phyloP scores from a whole-genome alignment of 2,888 invertebrate genomes.

The Buathra laborator region DNA sequence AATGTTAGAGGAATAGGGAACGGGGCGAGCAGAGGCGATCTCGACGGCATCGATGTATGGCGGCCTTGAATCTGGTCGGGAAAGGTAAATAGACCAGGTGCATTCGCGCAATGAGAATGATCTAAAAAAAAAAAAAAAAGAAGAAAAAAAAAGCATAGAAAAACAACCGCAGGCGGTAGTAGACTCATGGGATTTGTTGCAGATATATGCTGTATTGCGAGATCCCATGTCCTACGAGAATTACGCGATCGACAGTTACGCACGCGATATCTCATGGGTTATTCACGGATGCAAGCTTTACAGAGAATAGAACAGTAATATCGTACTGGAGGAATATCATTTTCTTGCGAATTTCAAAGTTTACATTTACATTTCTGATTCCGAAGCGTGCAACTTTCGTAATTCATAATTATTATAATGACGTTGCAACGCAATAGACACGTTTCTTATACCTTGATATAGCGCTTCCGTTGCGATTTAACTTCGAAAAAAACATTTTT shows the following conservation, averaged over 20 bases:
- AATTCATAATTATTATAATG: too few relatives aligned
- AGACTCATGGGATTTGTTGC: conserved; percentile 39
- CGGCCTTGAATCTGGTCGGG: conserved; percentile 63
- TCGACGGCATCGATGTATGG: conserved; percentile 24
- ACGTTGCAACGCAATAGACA: too few relatives aligned
- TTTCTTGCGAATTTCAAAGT: neutral
- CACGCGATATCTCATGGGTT: conserved; percentile 15
- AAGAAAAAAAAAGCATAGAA: neutral
- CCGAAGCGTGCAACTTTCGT: too few relatives aligned
- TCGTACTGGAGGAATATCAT: neutral
- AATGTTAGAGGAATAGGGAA: conserved; percentile 32
- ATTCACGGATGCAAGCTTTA: neutral
- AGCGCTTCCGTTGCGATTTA: too few relatives aligned
- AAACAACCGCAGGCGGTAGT: conserved; percentile 23
- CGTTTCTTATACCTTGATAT: too few relatives aligned
- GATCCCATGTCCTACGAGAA: conserved; percentile 41
- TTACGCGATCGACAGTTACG: conserved; percentile 28
- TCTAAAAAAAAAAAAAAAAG: too few relatives aligned
- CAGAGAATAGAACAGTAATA: neutral
- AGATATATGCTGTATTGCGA: conserved; percentile 33
- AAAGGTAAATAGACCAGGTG: conserved; percentile 66
- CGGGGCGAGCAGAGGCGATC: conserved; percentile 48
- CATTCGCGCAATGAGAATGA: conserved; percentile 20
- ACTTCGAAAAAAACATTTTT: too few relatives aligned
- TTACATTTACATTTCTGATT: too few relatives aligned